Evolutionary conservation across 2,888 invertebrate species (phyloP).

Genomic region (Hemaris fuciformis): DNA sequence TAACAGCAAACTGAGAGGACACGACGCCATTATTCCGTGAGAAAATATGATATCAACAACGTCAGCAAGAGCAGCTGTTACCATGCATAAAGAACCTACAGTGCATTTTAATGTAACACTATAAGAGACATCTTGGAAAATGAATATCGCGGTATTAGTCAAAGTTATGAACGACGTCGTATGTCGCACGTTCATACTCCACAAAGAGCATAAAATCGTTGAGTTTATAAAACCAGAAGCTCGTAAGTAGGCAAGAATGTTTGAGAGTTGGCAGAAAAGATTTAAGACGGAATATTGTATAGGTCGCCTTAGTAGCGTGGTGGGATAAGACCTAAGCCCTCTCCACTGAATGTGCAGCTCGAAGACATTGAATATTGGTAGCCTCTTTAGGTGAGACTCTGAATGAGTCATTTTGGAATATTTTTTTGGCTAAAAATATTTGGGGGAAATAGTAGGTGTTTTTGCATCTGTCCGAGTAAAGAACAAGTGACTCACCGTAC

Average conservation of each 20-base stretch:
- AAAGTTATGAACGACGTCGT: not conserved
- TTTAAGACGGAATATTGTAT: no score
- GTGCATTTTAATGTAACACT: not conserved
- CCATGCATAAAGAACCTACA: not conserved
- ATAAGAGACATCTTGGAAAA: not conserved
- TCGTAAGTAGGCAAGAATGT: not conserved
- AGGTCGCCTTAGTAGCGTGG: no score
- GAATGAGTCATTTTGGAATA: no score
- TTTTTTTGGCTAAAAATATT: no score
- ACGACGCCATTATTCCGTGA: conserved; percentile 25
- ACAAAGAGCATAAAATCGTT: not conserved
- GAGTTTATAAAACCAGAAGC: not conserved
- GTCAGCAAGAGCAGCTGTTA: not conserved
- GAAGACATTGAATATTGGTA: no score
- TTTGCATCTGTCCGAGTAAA: no score
- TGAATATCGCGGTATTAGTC: not conserved
- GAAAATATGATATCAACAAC: not conserved
- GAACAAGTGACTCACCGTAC: no score
- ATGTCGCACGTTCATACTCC: not conserved
- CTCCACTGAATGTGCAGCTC: no score
- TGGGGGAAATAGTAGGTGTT: no score
- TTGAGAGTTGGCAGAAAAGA: no score
- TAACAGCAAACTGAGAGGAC: conserved; percentile 22
- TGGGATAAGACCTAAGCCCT: no score
- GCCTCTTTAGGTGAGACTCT: no score